These are phyloP conservation scores for Acrocephalus arundinaceus DNA, from an alignment of 2,113 vertebrate species.

Conservation along the genomic window DNA sequence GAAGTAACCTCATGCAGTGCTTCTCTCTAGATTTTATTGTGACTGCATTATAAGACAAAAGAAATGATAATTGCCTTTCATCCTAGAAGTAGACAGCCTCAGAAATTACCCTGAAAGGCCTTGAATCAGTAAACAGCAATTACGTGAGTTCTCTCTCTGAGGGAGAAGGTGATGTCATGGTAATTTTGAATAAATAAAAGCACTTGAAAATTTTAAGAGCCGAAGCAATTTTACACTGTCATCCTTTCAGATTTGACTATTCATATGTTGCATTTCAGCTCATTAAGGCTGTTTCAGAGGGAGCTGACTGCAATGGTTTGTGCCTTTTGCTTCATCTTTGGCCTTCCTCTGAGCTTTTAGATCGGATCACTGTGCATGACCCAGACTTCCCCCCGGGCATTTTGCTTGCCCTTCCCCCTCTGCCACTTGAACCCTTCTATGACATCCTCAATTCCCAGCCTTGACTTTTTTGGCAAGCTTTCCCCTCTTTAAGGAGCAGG, in stretches of 20 bases:
- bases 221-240: neutral
- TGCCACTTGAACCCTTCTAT: neutral
- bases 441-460: neutral
- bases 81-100: neutral
- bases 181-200: conserved; percentile 46
- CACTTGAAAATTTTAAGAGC: conserved; percentile 28
- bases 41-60: neutral
- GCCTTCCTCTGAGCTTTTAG: neutral
- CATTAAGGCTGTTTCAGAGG: neutral
- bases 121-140: conserved; percentile 51
- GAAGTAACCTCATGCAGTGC: fast-evolving
- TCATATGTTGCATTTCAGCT: neutral
- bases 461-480: neutral
- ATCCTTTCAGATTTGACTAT: conserved; percentile 19
- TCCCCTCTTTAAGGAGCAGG: neutral
- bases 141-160: neutral
- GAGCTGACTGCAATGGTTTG: neutral
- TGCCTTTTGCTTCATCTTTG: neutral
- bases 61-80: neutral
- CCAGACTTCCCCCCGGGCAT: neutral
- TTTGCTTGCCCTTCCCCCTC: neutral
- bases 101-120: conserved; percentile 25
- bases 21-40: neutral
- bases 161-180: conserved; percentile 26
- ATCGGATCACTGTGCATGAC: neutral